These are phyloP conservation scores for Lepidurus packardi DNA, from an alignment of 1,140 invertebrate genomes.

Conservation along the genomic window DNA sequence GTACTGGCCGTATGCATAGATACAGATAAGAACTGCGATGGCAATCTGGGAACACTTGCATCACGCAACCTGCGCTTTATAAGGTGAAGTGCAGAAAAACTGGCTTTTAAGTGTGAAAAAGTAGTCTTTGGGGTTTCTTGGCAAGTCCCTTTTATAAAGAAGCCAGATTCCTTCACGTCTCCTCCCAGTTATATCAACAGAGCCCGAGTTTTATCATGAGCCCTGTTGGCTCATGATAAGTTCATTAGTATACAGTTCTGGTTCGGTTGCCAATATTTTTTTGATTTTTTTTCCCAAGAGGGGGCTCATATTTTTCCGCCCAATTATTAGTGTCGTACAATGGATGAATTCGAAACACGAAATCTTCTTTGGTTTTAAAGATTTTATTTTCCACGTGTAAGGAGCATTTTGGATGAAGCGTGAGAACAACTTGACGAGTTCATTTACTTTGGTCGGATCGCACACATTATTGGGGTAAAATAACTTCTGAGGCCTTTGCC, in stretches of 20 bases:
- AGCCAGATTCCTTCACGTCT: background rate
- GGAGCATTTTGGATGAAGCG: background rate
- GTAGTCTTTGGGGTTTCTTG: background rate
- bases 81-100: background rate
- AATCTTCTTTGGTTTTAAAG: background rate
- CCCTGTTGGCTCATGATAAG: background rate
- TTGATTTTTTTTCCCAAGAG: background rate
- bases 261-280: background rate
- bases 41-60: background rate
- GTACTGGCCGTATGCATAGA: conserved; percentile 13
- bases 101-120: conserved; percentile 12
- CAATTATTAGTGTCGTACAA: background rate
- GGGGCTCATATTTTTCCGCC: background rate
- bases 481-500: background rate
- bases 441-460: background rate
- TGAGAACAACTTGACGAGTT: background rate
- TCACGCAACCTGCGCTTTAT: conserved; percentile 18
- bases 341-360: background rate
- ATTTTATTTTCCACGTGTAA: background rate
- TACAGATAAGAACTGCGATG: background rate
- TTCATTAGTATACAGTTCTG: background rate
- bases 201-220: too few species aligned
- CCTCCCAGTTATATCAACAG: background rate
- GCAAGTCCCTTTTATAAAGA: background rate
- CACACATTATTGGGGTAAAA: background rate